phyloP scores from a whole-genome alignment of 1,140 invertebrate genomes.

The Drosophila littoralis region DNA sequence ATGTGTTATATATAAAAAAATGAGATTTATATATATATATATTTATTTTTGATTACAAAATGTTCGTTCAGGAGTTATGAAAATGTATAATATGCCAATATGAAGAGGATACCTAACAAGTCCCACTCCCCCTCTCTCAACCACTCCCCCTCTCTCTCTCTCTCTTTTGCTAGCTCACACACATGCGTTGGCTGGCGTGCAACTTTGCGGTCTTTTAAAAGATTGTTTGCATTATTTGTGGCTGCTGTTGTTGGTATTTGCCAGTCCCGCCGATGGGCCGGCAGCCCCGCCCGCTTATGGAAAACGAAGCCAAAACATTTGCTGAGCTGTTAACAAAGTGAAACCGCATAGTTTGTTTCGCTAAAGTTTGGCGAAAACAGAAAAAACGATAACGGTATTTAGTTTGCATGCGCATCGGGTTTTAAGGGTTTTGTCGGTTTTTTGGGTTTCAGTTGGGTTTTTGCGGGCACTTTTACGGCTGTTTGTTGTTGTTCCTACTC shows the following conservation, averaged over 20 bases:
- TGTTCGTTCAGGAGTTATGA: background rate
- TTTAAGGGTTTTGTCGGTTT: slow-evolving; percentile 60
- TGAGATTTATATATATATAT: background rate
- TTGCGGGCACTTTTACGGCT: slow-evolving; percentile 45
- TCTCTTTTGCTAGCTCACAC: slow-evolving; percentile 20
- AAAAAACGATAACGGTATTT: slow-evolving; percentile 77
- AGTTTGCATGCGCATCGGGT: slow-evolving; percentile 72
- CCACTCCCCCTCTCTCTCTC: background rate
- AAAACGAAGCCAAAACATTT: slow-evolving; percentile 62
- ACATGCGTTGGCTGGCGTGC: slow-evolving; percentile 56
- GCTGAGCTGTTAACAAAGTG: slow-evolving; percentile 80
- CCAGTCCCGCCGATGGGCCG: slow-evolving; percentile 17
- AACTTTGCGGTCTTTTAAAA: slow-evolving; percentile 81
- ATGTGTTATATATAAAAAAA: background rate
- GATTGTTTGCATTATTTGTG: slow-evolving; percentile 82
- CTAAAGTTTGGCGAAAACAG: slow-evolving; percentile 58
- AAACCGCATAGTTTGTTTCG: slow-evolving; percentile 81
- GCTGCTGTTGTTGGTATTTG: slow-evolving; percentile 52
- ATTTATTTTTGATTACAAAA: background rate
- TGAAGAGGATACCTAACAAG: slow-evolving; percentile 5
- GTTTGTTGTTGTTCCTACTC: slow-evolving; percentile 19
- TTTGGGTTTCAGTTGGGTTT: slow-evolving; percentile 52
- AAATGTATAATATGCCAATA: slow-evolving; percentile 69
- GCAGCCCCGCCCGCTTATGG: background rate
- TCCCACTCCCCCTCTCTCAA: background rate